A percentile compares a stretch with the other conserved stretches of the same genome.
Conservation (phyloP, 1,140 invertebrate species). For the Atta colombica region DNA sequence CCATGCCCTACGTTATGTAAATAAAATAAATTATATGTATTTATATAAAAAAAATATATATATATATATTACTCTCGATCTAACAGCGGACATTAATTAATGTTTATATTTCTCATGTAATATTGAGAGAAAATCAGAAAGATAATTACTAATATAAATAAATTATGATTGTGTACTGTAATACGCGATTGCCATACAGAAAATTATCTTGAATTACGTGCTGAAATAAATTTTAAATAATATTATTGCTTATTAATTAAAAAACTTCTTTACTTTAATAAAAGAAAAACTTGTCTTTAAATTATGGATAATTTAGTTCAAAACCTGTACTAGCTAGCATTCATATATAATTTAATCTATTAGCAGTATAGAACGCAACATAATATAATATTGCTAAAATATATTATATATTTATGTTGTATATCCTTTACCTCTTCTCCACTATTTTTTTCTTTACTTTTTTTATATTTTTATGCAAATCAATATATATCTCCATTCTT, state of each 20-base stretch:
- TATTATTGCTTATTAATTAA: not conserved
- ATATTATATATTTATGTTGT: not conserved
- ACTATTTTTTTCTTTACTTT: not conserved
- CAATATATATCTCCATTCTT: not conserved
- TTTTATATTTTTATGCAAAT: not conserved
- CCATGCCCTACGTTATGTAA: not conserved
- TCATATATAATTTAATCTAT: not conserved
- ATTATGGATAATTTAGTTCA: not conserved
- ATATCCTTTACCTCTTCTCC: not conserved
- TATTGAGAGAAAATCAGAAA: not conserved
- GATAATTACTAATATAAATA: constrained; percentile 23
- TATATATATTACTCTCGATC: not conserved
- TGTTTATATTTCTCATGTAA: constrained; percentile 14
- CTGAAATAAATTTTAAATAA: not conserved
- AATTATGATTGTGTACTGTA: not conserved
- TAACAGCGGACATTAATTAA: constrained; percentile 25
- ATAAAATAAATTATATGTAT: not conserved
- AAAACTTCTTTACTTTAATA: not conserved
- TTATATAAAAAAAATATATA: constrained; percentile 12
- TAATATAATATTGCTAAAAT: not conserved
- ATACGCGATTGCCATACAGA: not conserved
- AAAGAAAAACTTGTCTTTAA: not conserved
- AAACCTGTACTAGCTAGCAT: not conserved
- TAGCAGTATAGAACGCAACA: not conserved
- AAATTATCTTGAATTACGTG: constrained; percentile 3